phyloP scores from a whole-genome alignment of 1,140 invertebrate species.

The Leptopilina clavipes region DNA sequence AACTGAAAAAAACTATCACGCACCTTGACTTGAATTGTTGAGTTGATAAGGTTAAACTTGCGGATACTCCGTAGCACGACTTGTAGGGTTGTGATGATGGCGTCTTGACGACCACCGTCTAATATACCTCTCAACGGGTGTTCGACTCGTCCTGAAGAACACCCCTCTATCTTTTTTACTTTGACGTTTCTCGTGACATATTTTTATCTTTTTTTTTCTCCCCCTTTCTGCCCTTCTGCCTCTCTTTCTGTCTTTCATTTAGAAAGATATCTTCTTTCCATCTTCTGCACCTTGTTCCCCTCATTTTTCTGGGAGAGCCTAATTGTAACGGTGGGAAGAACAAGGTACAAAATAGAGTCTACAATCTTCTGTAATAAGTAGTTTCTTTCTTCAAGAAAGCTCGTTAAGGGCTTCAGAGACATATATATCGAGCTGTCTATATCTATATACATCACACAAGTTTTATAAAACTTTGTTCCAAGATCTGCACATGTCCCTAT shows the following conservation, averaged over 20 bases:
- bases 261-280: slow-evolving; percentile 33
- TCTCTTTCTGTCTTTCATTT: background rate
- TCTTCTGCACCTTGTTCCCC: slow-evolving; percentile 36
- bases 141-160: slow-evolving; percentile 51
- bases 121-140: slow-evolving; percentile 67
- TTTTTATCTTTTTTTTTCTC: slow-evolving; percentile 44
- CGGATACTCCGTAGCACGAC: slow-evolving; percentile 61
- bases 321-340: slow-evolving; percentile 63
- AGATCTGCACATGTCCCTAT: no score
- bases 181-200: slow-evolving; percentile 39
- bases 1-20: background rate
- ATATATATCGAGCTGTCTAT: slow-evolving; percentile 35
- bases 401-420: slow-evolving; percentile 34
- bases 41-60: slow-evolving; percentile 51
- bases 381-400: slow-evolving; percentile 42
- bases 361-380: slow-evolving; percentile 70
- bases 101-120: slow-evolving; percentile 64
- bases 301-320: slow-evolving; percentile 50
- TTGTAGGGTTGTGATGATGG: slow-evolving; percentile 66
- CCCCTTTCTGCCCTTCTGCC: slow-evolving; percentile 45
- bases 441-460: background rate
- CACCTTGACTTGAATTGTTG: slow-evolving; percentile 1
- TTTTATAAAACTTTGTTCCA: no score
- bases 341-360: slow-evolving; percentile 65
- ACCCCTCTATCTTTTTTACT: slow-evolving; percentile 53